phyloP scores from a whole-genome alignment of 2,113 vertebrate genomes.

The Columba janthina region DNA sequence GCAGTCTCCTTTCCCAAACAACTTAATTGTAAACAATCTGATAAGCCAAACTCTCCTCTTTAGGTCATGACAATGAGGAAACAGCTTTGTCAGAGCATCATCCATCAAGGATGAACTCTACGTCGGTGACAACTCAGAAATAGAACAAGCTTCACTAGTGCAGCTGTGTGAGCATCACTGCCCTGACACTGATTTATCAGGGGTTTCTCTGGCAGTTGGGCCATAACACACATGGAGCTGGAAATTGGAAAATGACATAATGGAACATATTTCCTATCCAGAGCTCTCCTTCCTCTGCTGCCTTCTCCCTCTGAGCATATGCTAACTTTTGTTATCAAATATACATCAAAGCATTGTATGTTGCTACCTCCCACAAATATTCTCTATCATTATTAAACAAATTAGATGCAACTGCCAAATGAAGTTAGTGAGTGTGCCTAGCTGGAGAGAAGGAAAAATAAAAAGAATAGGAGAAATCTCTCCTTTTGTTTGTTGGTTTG shows the following conservation, averaged over 20 bases:
- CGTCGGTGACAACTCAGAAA: not conserved
- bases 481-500: too few species aligned
- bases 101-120: not conserved
- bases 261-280: not conserved
- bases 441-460: not conserved
- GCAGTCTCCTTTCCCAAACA: not conserved
- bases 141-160: fast-evolving
- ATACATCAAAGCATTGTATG: not conserved
- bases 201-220: not conserved
- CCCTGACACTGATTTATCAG: not conserved
- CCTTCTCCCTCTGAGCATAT: not conserved
- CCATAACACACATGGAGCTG: not conserved
- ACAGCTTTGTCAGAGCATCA: not conserved
- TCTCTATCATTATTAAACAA: not conserved
- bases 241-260: not conserved
- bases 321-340: not conserved
- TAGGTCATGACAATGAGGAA: not conserved
- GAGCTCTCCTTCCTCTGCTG: not conserved
- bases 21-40: not conserved
- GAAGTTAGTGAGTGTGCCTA: not conserved
- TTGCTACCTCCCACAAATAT: not conserved
- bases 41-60: not conserved
- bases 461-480: not conserved
- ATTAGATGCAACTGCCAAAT: not conserved
- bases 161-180: not conserved